Base-by-base conservation (phyloP, 1,140 invertebrate genomes). In the Diorhabda carinulata region DNA sequence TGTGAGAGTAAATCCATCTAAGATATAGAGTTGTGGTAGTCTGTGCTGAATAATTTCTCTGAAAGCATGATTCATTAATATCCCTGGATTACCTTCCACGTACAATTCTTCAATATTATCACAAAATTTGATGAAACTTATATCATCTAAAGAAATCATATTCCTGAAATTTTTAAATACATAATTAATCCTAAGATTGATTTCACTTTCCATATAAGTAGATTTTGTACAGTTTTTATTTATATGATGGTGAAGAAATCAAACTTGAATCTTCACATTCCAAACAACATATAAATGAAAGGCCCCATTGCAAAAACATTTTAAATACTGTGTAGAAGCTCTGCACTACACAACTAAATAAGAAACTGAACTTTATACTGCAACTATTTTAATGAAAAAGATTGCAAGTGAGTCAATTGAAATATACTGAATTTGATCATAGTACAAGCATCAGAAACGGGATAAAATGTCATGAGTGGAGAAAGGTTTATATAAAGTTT, bases 41-140 rank as follows among this genome's bases (percentile, higher is more conserved):
- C 80, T 74, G 41, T 78, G 76, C 57, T 79, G 74, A 2, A 85
- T 72, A 2, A 74, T 78, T 52, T 77, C 68, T 8, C 81, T 76
- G 70, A 84, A 85, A 4, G 80, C 72, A 0, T 73, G 67, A 64
- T 45, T 60, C 40, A 76, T 61, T 47, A 76, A 73, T n/a, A 81
- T 78, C 5, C 82, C 79, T 3, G 79, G 80, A 74, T 84, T 84
- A 3, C 80, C 82, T 57, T 75, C 77, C 2, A 85, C 69, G 59
- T 81, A 78, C 4, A 86, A 72, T 68, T 82, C 78, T 58, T 75
- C 70, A 43, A 86, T 73, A 62, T 80, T 73, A 0, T 77, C 73
- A 62, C 84, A 85, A 3, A 52, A 52, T 52, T 52, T 52, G n/a
- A 52, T 6, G 47, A 52, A 52, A 52, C n/a, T n/a, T 6, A 52